Evolutionary conservation across 2,113 vertebrate genomes (phyloP).

Genomic region (Antigone vipio): DNA sequence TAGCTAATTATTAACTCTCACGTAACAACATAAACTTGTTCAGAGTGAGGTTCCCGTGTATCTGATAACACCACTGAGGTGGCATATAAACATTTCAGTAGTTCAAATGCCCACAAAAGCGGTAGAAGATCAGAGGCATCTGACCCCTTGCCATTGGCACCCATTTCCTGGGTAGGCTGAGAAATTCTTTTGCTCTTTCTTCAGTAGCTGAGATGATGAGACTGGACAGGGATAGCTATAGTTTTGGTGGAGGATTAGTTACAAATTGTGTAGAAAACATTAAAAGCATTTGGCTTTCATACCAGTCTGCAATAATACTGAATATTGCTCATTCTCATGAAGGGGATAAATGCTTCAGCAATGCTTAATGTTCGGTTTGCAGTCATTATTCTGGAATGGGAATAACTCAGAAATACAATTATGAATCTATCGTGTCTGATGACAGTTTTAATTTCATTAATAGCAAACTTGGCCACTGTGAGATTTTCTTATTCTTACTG

Average conservation of each 20-base stretch:
- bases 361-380: conserved; percentile 1
- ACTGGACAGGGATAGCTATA: background rate
- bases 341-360: background rate
- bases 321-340: background rate
- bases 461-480: background rate
- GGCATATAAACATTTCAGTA: background rate
- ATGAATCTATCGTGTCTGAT: background rate
- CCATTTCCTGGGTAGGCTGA: background rate
- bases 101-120: background rate
- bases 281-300: conserved; percentile 5
- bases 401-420: conserved; percentile 14
- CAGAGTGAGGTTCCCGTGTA: background rate
- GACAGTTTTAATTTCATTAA: conserved; percentile 32
- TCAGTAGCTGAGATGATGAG: background rate
- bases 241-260: background rate
- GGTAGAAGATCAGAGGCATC: background rate
- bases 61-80: background rate
- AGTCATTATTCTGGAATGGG: conserved; percentile 24
- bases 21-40: background rate
- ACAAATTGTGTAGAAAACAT: background rate
- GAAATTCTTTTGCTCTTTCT: background rate
- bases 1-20: background rate
- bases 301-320: background rate
- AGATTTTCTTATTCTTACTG: conserved; percentile 26
- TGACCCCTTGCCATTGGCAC: background rate